Percentiles rank a stretch among this genome's conserved stretches.
Evolutionary conservation across 2,113 vertebrate genomes (phyloP).

Genomic region (Varanus komodoensis): DNA sequence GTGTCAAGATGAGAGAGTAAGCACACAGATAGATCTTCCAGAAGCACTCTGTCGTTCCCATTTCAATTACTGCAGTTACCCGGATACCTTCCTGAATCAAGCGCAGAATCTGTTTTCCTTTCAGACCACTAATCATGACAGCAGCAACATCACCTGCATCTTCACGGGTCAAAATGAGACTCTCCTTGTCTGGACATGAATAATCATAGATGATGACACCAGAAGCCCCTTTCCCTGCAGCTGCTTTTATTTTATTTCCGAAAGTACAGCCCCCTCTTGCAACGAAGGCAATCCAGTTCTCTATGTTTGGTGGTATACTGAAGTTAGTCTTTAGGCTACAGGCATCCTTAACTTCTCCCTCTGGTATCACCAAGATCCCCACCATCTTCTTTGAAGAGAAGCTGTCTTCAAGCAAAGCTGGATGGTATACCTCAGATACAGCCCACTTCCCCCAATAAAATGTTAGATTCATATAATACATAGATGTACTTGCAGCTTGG

Average conservation of each 20-base stretch:
- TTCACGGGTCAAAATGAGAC: constrained; percentile 60
- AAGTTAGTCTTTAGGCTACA: constrained; percentile 48
- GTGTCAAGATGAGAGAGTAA: constrained; percentile 26
- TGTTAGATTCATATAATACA: constrained; percentile 57
- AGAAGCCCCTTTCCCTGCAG: constrained; percentile 52
- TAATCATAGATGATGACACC: constrained; percentile 59
- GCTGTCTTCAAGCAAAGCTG: constrained; percentile 58
- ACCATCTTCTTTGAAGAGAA: constrained; percentile 61
- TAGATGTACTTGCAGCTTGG: constrained; percentile 29
- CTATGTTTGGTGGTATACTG: constrained; percentile 43
- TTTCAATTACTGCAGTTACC: constrained; percentile 77
- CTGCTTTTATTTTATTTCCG: constrained; percentile 50
- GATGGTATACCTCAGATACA: constrained; percentile 52
- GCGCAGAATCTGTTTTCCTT: constrained; percentile 73
- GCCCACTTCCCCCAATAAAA: constrained; percentile 45
- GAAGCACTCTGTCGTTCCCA: constrained; percentile 72
- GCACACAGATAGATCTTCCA: constrained; percentile 70
- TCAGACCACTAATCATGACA: constrained; percentile 77
- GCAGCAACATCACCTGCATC: constrained; percentile 68
- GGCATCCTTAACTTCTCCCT: constrained; percentile 44
- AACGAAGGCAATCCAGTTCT: constrained; percentile 59
- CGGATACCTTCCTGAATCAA: constrained; percentile 67
- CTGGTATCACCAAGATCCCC: constrained; percentile 34
- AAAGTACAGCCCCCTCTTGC: constrained; percentile 54
- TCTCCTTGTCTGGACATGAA: constrained; percentile 27